Conservation (phyloP, 2,888 invertebrate species). For the Ypsolopha scabrella region DNA sequence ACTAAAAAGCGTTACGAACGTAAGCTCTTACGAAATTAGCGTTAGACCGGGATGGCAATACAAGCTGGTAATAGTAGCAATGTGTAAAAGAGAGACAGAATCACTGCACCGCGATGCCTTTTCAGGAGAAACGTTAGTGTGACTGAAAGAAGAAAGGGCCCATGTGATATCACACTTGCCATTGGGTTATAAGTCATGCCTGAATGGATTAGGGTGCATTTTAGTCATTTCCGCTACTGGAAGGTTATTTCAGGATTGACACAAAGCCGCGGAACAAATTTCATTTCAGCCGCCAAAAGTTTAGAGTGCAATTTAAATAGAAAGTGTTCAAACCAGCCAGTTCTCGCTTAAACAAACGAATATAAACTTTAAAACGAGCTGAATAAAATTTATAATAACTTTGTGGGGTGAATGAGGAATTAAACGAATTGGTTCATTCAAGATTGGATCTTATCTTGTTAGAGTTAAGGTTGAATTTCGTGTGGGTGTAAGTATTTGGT, state of each 20-base stretch:
- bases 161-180: slow-evolving; percentile 11
- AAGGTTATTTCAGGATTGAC: slow-evolving; percentile 46
- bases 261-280: slow-evolving; percentile 48
- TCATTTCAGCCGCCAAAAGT: slow-evolving; percentile 53
- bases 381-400: neutral
- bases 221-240: slow-evolving; percentile 4
- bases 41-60: neutral
- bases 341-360: neutral
- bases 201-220: neutral
- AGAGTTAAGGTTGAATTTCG: neutral
- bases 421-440: neutral
- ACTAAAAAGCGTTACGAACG: slow-evolving; percentile 6
- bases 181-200: neutral
- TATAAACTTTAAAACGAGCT: neutral
- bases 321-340: neutral
- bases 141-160: slow-evolving; percentile 15
- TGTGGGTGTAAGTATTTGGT: neutral
- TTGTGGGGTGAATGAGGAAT: neutral
- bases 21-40: neutral
- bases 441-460: neutral
- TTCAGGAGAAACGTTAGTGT: slow-evolving; percentile 36
- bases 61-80: neutral
- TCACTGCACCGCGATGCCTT: slow-evolving; percentile 48
- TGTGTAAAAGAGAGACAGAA: slow-evolving; percentile 24
- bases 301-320: slow-evolving; percentile 54